Conservation (phyloP, 2,888 invertebrate species). For the Chalcis sispes region DNA sequence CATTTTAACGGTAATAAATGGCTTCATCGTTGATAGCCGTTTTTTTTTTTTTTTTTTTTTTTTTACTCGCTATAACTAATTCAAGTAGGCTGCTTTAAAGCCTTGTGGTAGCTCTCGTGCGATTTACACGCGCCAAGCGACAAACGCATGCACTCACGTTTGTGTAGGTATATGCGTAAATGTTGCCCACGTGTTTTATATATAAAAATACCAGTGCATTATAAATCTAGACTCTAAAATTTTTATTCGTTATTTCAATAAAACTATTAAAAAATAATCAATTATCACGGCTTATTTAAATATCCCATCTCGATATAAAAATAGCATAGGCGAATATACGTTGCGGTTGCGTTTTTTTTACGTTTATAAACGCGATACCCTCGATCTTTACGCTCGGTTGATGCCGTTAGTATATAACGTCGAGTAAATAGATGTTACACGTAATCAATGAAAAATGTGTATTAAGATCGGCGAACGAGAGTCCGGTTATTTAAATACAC, state of each 20-base stretch:
- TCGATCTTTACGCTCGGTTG: slow-evolving; percentile 13
- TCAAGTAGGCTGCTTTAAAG: slow-evolving; percentile 28
- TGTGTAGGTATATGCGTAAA: too few species aligned
- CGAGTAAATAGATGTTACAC: not conserved
- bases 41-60: too few species aligned
- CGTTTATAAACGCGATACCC: not conserved
- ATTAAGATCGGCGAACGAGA: not conserved
- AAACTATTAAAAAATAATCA: slow-evolving; percentile 4
- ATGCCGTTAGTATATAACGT: slow-evolving; percentile 11
- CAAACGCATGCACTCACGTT: too few species aligned
- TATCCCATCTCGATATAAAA: not conserved
- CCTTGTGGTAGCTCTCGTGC: not conserved
- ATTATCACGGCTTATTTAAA: not conserved
- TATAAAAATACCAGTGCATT: not conserved
- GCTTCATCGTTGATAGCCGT: not conserved
- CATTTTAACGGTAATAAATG: not conserved
- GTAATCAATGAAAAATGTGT: not conserved
- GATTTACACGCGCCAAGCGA: slow-evolving; percentile 2
- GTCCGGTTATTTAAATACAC: too few species aligned
- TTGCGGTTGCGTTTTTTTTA: too few species aligned
- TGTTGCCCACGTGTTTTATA: slow-evolving; percentile 1
- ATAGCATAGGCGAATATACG: too few species aligned
- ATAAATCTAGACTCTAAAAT: not conserved
- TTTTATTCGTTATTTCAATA: not conserved
- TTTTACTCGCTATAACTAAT: not conserved